These are phyloP conservation scores for Esperia sulphurella DNA, from an alignment of 2,888 invertebrate species.

Conservation along the genomic window DNA sequence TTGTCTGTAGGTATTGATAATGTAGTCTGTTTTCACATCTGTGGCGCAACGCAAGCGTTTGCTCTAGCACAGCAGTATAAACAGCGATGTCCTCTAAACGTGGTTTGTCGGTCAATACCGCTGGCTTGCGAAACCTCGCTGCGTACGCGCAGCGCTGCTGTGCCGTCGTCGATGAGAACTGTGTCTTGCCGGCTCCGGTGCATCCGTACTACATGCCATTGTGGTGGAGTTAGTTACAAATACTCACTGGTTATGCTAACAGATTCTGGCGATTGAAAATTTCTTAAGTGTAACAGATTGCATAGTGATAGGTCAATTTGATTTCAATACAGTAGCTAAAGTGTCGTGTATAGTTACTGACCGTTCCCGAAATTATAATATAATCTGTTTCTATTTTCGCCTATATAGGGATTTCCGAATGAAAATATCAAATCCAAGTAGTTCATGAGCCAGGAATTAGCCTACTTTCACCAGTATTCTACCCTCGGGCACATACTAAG, in stretches of 20 bases:
- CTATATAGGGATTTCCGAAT: too few relatives aligned
- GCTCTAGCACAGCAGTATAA: slow-evolving; percentile 30
- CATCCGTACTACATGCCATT: slow-evolving; percentile 22
- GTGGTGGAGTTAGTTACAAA: neutral
- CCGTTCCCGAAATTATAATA: too few relatives aligned
- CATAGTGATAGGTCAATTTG: too few relatives aligned
- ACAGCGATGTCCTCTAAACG: slow-evolving; percentile 53
- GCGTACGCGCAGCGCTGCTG: slow-evolving; percentile 25
- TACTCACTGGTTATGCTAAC: too few relatives aligned
- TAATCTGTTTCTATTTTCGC: too few relatives aligned
- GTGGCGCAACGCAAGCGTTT: slow-evolving; percentile 38
- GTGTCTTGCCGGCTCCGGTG: slow-evolving; percentile 23
- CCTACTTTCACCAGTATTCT: too few relatives aligned
- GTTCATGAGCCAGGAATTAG: too few relatives aligned
- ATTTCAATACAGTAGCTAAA: too few relatives aligned
- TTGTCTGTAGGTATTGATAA: neutral
- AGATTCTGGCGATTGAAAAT: too few relatives aligned
- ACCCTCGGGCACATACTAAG: neutral
- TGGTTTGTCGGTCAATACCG: slow-evolving; percentile 63
- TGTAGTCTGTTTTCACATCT: slow-evolving; percentile 7
- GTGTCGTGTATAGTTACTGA: too few relatives aligned
- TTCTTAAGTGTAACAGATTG: too few relatives aligned
- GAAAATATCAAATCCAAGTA: too few relatives aligned
- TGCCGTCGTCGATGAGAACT: slow-evolving; percentile 26
- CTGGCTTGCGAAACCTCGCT: slow-evolving; percentile 44